Percentiles rank a stretch among this genome's conserved stretches.
Conservation (phyloP, 2,888 invertebrate genomes). For the Perdita meconis region DNA sequence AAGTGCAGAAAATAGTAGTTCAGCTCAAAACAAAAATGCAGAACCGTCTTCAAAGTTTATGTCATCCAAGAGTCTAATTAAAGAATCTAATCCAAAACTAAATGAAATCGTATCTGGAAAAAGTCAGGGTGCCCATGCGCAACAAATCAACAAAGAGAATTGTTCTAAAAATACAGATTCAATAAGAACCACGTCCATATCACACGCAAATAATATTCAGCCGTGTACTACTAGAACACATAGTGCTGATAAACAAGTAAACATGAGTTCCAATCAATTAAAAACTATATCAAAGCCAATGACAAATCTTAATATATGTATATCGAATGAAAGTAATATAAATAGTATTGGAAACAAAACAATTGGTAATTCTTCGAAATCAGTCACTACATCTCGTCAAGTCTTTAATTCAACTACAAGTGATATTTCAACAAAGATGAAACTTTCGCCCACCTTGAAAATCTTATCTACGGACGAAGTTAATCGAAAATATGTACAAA, state of each 20-base stretch:
- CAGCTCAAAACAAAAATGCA: conserved; percentile 21
- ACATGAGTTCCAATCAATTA: conserved; percentile 4
- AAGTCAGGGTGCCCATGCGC: conserved; percentile 20
- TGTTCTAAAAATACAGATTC: conserved; percentile 32
- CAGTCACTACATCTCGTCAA: background rate
- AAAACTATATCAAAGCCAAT: conserved; percentile 36
- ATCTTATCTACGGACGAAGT: conserved; percentile 77
- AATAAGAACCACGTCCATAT: conserved; percentile 2
- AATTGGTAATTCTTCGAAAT: conserved; percentile 17
- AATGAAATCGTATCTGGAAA: conserved; percentile 28
- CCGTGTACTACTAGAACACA: background rate
- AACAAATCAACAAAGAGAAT: conserved; percentile 42
- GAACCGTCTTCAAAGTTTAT: conserved; percentile 23
- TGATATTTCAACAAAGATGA: conserved; percentile 23
- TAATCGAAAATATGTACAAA: conserved; percentile 73
- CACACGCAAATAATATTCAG: conserved; percentile 4
- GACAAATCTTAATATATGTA: conserved; percentile 60
- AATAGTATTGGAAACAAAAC: conserved; percentile 22
- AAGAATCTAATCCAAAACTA: conserved; percentile 27
- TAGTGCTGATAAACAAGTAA: conserved; percentile 19
- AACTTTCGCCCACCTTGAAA: conserved; percentile 54
- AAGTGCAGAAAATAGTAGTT: conserved; percentile 54
- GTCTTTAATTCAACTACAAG: conserved; percentile 9
- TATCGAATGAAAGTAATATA: conserved; percentile 51
- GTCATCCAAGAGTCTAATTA: conserved; percentile 11